Evolutionary conservation across 2,113 vertebrate genomes (phyloP).

Genomic region (Gymnogyps californianus): DNA sequence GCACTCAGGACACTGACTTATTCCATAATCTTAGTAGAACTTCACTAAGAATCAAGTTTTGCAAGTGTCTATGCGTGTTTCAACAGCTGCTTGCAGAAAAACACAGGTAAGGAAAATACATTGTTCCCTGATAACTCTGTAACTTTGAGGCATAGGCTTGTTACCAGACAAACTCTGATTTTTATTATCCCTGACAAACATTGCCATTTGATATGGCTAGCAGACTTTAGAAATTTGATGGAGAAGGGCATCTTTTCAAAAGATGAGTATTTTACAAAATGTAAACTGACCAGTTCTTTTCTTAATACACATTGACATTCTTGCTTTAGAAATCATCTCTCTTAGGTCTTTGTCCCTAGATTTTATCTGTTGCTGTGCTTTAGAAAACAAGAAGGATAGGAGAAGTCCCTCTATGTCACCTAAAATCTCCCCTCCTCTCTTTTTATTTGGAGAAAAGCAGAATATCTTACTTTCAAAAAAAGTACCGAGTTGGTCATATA

Average conservation of each 20-base stretch:
- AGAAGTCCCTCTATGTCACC: not conserved
- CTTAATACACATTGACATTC: not conserved
- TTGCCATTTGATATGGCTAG: not conserved
- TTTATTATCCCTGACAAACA: no score
- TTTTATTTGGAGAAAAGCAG: not conserved
- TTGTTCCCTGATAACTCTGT: no score
- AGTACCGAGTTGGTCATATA: not conserved
- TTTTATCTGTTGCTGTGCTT: not conserved
- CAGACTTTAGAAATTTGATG: no score
- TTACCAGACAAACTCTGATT: not conserved
- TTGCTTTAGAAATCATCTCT: not conserved
- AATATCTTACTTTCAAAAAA: not conserved
- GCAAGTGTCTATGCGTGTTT: no score
- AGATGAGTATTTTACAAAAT: not conserved
- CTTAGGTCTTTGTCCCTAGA: not conserved
- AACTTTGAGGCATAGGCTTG: not conserved
- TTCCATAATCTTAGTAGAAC: not conserved
- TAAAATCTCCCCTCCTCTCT: not conserved
- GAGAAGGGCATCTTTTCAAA: not conserved
- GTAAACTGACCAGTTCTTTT: not conserved
- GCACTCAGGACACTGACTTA: not conserved
- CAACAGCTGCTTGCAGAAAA: not conserved
- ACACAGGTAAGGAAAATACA: not conserved
- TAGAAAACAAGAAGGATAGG: not conserved
- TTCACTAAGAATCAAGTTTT: not conserved